A percentile compares a stretch with the other conserved stretches of the same genome.
Evolutionary conservation across 2,888 invertebrate species (phyloP).

Genomic region (Aphodius granarius): DNA sequence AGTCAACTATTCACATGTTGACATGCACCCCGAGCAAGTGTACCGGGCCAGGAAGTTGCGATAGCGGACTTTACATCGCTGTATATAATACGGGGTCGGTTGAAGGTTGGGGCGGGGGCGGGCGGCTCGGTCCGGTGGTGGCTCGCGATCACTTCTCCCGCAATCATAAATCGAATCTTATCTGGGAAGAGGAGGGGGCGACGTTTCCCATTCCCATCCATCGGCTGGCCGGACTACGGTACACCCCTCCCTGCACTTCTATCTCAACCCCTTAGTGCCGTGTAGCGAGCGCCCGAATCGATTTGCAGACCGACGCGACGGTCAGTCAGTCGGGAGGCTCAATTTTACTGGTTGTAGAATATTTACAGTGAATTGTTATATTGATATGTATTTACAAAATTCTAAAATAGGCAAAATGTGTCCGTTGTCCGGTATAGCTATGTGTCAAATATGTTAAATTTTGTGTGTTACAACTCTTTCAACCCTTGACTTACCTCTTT

Average conservation of each 20-base stretch:
- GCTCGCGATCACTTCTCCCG: neutral
- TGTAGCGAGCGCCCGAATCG: neutral
- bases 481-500: too few species aligned
- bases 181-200: neutral
- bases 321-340: neutral
- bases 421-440: too few species aligned
- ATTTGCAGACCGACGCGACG: neutral
- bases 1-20: neutral
- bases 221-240: neutral
- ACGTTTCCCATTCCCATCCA: neutral
- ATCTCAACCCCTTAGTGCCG: neutral
- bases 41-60: neutral
- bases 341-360: neutral
- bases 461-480: too few species aligned
- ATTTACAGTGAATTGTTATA: too few species aligned
- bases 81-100: neutral
- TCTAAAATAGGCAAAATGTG: too few species aligned
- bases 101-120: neutral
- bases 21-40: too few species aligned
- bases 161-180: neutral
- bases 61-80: neutral
- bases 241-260: neutral
- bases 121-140: neutral
- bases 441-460: too few species aligned
- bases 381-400: too few species aligned